phyloP scores from a whole-genome alignment of 2,113 vertebrate species.

The Lagopus muta region DNA sequence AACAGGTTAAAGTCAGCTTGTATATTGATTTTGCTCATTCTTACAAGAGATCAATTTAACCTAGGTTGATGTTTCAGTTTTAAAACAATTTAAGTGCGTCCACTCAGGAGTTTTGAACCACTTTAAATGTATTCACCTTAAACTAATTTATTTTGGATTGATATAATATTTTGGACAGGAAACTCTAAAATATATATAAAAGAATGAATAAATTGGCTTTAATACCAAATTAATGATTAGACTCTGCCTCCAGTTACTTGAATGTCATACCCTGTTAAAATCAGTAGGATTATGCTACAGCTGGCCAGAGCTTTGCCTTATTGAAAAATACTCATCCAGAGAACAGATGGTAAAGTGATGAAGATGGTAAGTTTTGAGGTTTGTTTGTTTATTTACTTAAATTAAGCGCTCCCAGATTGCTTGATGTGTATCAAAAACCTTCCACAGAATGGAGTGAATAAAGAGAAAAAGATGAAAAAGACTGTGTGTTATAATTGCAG shows the following conservation, averaged over 20 bases:
- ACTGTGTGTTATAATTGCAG: not conserved
- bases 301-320: not conserved
- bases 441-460: not conserved
- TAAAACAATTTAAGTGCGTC: constrained; percentile 34
- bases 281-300: not conserved
- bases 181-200: constrained; percentile 27
- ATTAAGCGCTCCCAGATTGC: not conserved
- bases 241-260: not conserved
- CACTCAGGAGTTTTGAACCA: not conserved
- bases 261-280: constrained; percentile 11
- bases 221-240: constrained; percentile 9
- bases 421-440: not conserved
- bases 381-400: not conserved
- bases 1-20: constrained; percentile 41
- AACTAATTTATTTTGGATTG: constrained; percentile 20
- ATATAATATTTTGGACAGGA: not conserved
- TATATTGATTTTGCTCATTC: constrained; percentile 52
- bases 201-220: constrained; percentile 24
- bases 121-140: constrained; percentile 22
- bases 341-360: not conserved
- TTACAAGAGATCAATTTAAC: constrained; percentile 25
- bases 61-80: not conserved
- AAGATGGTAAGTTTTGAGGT: not conserved
- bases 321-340: not conserved
- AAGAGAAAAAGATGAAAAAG: not conserved